Evolutionary conservation across 2,113 vertebrate species (phyloP).

Genomic region (Psilopsiagon aymara): DNA sequence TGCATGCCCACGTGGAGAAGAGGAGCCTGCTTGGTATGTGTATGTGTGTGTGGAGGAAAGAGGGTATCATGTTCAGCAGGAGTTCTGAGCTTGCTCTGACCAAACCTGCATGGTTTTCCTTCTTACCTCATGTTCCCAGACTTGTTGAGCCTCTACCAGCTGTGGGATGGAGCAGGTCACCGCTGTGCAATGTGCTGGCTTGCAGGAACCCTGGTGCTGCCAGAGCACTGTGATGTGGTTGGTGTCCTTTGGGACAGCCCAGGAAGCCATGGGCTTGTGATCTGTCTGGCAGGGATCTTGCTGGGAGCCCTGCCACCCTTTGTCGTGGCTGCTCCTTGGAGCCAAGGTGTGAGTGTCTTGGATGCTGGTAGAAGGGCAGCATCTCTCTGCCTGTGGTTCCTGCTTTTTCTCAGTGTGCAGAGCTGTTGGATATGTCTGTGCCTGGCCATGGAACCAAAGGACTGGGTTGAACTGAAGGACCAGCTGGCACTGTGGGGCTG

Average conservation of each 20-base stretch:
- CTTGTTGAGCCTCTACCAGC: background rate
- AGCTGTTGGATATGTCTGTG: background rate
- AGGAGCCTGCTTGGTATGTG: background rate
- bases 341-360: background rate
- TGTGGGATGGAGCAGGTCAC: background rate
- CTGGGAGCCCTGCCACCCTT: background rate
- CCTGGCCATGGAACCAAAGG: background rate
- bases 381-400: background rate
- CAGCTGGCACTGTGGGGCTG: background rate
- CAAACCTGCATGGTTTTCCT: background rate
- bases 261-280: background rate
- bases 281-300: background rate
- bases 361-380: background rate
- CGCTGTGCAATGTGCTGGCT: background rate
- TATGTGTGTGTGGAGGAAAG: background rate
- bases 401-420: background rate
- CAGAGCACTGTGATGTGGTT: fast-evolving
- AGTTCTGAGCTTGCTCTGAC: background rate
- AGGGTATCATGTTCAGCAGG: fast-evolving
- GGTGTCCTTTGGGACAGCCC: background rate
- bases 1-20: background rate
- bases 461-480: background rate
- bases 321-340: background rate
- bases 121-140: background rate
- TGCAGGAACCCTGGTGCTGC: background rate